These are phyloP conservation scores for Sabatieria punctata DNA, from an alignment of 2,888 invertebrate genomes.

Conservation along the genomic window DNA sequence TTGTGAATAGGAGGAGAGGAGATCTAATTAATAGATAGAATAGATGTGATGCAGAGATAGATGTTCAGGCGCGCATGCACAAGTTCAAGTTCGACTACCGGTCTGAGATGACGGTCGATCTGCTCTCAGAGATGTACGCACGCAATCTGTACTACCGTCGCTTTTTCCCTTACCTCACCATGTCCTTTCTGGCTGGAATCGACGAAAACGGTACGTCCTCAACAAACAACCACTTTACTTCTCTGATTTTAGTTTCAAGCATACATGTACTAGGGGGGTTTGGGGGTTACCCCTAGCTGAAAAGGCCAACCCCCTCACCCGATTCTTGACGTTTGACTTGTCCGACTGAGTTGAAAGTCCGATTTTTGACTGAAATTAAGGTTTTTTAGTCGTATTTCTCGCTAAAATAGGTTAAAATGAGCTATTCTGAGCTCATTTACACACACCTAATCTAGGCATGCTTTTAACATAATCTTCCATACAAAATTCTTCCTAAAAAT, in stretches of 20 bases:
- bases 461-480: too few species aligned
- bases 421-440: too few species aligned
- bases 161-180: conserved; percentile 95
- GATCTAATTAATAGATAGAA: conserved; percentile 4
- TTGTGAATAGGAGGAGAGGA: conserved; percentile 2
- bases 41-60: too few species aligned
- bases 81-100: conserved; percentile 62
- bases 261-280: neutral
- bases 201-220: conserved; percentile 59
- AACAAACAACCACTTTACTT: neutral
- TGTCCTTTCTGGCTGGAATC: conserved; percentile 82
- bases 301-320: too few species aligned
- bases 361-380: too few species aligned
- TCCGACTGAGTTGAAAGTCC: too few species aligned
- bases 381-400: too few species aligned
- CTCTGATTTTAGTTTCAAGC: neutral
- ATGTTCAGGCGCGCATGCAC: conserved; percentile 36
- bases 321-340: too few species aligned
- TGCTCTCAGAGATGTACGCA: conserved; percentile 84
- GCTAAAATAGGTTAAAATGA: too few species aligned
- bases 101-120: conserved; percentile 78
- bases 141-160: conserved; percentile 86
- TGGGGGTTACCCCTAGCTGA: too few species aligned
- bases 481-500: too few species aligned
- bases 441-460: too few species aligned